A percentile compares a stretch with the other conserved stretches of the same genome.
Conservation (phyloP, 1,140 invertebrate genomes). For the Dryas iulia region DNA sequence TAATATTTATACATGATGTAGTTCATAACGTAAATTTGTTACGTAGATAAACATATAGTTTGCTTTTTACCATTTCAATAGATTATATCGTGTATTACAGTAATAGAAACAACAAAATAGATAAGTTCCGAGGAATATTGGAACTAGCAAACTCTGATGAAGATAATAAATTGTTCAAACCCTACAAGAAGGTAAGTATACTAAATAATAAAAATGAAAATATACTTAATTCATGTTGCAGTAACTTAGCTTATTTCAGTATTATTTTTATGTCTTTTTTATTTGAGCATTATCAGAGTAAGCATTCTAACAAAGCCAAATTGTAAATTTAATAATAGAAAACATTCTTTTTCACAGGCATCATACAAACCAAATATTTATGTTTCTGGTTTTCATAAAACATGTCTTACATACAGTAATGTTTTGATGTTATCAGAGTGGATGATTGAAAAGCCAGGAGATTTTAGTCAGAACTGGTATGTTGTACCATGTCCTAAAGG, state of each 20-base stretch:
- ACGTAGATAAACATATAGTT: neutral
- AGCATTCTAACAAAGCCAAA: neutral
- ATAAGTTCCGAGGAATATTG: slow-evolving; percentile 59
- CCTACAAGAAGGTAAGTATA: slow-evolving; percentile 30
- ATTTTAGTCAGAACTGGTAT: slow-evolving; percentile 90
- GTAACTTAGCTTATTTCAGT: neutral
- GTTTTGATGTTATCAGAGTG: slow-evolving; percentile 91
- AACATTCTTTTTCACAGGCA: slow-evolving; percentile 39
- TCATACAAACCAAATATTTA: slow-evolving; percentile 67
- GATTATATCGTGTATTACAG: slow-evolving; percentile 20
- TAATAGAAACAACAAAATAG: slow-evolving; percentile 44
- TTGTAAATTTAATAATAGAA: neutral
- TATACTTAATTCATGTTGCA: neutral
- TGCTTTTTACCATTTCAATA: slow-evolving; percentile 1
- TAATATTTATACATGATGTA: neutral
- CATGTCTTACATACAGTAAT: slow-evolving; percentile 52
- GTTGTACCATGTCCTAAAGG: slow-evolving; percentile 92
- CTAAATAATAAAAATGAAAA: neutral
- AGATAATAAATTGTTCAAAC: slow-evolving; percentile 41
- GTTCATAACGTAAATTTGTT: neutral
- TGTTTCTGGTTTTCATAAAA: slow-evolving; percentile 70
- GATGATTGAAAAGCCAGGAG: slow-evolving; percentile 91
- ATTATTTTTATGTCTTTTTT: neutral
- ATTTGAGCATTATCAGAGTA: neutral
- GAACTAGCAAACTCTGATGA: slow-evolving; percentile 52